phyloP scores from a whole-genome alignment of 2,888 invertebrate species.

The Pecten maximus region DNA sequence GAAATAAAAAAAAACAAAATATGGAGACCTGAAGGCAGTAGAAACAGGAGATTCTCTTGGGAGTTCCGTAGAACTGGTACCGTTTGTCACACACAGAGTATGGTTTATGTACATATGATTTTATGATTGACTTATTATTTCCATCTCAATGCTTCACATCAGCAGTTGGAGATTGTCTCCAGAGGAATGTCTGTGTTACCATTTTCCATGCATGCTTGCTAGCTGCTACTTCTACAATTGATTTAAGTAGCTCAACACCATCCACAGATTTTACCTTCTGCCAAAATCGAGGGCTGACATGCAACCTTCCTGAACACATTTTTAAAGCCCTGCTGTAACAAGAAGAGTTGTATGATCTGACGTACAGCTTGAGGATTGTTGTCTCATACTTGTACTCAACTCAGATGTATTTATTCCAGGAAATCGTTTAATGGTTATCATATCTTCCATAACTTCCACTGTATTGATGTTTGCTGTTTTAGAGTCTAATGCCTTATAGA shows the following conservation, averaged over 20 bases:
- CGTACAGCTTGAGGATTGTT: neutral
- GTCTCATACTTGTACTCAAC: neutral
- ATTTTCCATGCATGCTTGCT: neutral
- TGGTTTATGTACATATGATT: neutral
- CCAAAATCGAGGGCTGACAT: constrained; percentile 6
- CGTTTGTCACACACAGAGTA: neutral
- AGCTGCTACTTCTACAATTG: constrained; percentile 25
- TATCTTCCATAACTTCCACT: neutral
- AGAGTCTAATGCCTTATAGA: neutral
- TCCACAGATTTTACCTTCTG: constrained; percentile 35
- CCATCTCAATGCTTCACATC: neutral
- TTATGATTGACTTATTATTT: neutral
- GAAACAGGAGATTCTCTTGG: neutral
- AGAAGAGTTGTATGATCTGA: neutral
- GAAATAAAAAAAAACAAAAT: neutral
- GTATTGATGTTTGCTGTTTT: neutral
- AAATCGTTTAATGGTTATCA: neutral
- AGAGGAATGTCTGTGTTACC: neutral
- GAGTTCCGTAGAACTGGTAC: neutral
- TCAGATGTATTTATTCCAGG: neutral
- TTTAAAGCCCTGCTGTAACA: neutral
- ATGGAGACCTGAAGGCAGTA: neutral
- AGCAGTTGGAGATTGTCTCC: constrained; percentile 9
- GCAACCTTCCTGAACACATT: neutral
- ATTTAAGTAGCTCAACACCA: constrained; percentile 30